These are phyloP conservation scores for Morinoia aosen DNA, from an alignment of 2,888 invertebrate species.

Conservation along the genomic window DNA sequence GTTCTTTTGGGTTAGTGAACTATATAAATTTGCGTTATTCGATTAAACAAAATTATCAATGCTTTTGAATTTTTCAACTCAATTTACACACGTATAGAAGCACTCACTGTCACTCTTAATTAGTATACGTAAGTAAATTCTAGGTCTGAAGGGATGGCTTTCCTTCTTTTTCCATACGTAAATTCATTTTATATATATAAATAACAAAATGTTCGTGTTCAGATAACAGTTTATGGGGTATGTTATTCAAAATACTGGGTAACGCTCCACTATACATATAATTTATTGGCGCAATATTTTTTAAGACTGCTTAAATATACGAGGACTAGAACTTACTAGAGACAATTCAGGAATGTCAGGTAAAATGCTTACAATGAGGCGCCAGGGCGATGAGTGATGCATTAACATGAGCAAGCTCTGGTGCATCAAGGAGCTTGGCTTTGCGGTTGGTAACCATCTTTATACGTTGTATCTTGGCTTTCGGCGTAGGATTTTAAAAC, in stretches of 20 bases:
- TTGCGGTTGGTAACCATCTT: neutral
- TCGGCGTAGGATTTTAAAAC: neutral
- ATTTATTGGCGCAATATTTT: neutral
- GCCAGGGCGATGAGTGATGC: neutral
- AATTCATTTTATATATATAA: too few species aligned
- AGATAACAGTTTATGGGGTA: neutral
- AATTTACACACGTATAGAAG: neutral
- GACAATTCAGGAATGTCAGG: neutral
- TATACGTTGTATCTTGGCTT: neutral
- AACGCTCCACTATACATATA: too few species aligned
- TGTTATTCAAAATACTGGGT: neutral
- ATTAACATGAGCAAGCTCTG: neutral
- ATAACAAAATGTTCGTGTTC: neutral
- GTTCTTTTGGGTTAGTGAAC: neutral
- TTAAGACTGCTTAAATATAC: too few species aligned
- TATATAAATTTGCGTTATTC: neutral
- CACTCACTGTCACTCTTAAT: neutral
- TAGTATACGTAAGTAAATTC: neutral
- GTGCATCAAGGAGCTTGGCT: conserved; percentile 23
- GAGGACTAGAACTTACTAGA: too few species aligned
- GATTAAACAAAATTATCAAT: neutral
- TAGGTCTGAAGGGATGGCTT: neutral
- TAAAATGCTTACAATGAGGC: neutral
- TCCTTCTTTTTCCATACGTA: neutral
- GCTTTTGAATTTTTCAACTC: neutral